Percentiles rank a stretch among this genome's conserved stretches.
These are phyloP conservation scores for Apis dorsata DNA, from an alignment of 1,140 invertebrate species.

Conservation along the genomic window DNA sequence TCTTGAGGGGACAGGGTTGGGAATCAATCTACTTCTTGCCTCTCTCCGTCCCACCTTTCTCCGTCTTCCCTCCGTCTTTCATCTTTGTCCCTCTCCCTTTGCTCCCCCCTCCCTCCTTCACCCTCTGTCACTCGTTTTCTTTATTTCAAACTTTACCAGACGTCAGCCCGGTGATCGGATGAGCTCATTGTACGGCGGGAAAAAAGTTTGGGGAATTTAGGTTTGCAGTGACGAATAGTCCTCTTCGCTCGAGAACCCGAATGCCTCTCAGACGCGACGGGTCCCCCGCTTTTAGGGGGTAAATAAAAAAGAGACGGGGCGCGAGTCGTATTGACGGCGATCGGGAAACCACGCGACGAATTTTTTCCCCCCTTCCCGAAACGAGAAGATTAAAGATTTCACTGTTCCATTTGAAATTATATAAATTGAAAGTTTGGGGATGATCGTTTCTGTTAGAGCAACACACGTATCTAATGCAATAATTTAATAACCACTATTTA, in stretches of 20 bases:
- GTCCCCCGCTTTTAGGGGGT: conserved; percentile 12
- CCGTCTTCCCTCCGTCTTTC: conserved; percentile 13
- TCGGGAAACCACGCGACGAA: not conserved
- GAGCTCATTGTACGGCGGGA: conserved; percentile 59
- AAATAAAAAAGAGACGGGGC: conserved; percentile 25
- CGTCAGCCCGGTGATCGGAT: conserved; percentile 54
- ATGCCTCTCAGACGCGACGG: conserved; percentile 14
- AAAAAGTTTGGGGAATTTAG: conserved; percentile 61
- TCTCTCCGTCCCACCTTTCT: conserved; percentile 22
- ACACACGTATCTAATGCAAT: too few species aligned
- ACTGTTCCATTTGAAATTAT: not conserved
- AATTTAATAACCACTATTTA: not conserved
- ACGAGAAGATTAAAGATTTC: conserved; percentile 34
- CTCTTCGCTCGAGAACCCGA: conserved; percentile 30
- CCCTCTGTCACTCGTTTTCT: conserved; percentile 49
- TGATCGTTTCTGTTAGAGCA: not conserved
- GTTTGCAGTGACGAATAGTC: conserved; percentile 59
- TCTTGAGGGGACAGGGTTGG: conserved; percentile 71
- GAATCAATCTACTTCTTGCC: conserved; percentile 76
- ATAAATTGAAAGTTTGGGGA: not conserved
- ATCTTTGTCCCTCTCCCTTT: not conserved
- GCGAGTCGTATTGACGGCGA: not conserved
- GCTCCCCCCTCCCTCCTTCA: conserved; percentile 18
- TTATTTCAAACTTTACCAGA: conserved; percentile 64
- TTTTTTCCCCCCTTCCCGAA: not conserved